Base-by-base conservation (phyloP, 1,140 invertebrate species). In the Bombus turneri region DNA sequence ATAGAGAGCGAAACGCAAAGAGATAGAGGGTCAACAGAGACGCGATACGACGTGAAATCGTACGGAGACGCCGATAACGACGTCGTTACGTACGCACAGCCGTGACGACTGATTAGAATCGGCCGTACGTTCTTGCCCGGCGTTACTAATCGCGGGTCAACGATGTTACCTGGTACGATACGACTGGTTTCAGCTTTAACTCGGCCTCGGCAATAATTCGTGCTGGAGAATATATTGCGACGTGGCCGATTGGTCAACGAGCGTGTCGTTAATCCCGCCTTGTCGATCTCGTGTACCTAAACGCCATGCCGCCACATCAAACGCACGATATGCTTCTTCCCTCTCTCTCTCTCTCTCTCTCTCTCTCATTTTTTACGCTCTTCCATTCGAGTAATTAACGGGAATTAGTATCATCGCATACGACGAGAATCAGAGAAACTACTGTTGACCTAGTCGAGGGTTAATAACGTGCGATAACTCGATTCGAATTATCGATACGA, bases 91-190 rank as follows among this genome's bases (percentile, higher is more conserved):
- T 86, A 90, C 88, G 86, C 82, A 87, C 80, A 87, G 68, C 79
- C 83, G 86, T 90, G 89, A 90, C 88, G 89, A 90, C 88, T 90
- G 89, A 90, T 90, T 90, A 90, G 89, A 76, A 90, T 90, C 89
- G 88, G 80, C 80, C 77, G 83, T 90, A 87, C 83, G 83, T 86
- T 90, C 86, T 87, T 90, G 86, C 79, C 62, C 71, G 77, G n/a
- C 88, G 75, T 90, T 83, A 85, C 89, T 90, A 90, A 90, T 90
- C 89, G 86, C 66, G 86, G 88, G 86, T 90, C 88, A 87, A 90
- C 89, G 88, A 90, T 90, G 89, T 86, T 90, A 79, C 71, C 79
- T 77, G 75, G 22, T 72, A 85, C 80, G 83, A 86, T 86, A 86
- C 85, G 73, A 53, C 66, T 37, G 62, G 73, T 81, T 76, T 53